Percentiles rank a stretch among this genome's conserved stretches.
phyloP scores from a whole-genome alignment of 2,113 vertebrate species.

The Oryctolagus cuniculus region mOryCun1.1 NC_091439.1:10226001-10226500 shows the following conservation, averaged over 20 bases:
- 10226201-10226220: slow-evolving; percentile 32
- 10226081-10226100: not conserved
- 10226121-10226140: slow-evolving; percentile 25
- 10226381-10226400: not conserved
- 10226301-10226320: not conserved
- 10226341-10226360: not conserved
- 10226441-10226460: not conserved
- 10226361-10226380: not conserved
- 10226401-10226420: not conserved
- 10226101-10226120: not conserved
- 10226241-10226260: slow-evolving; percentile 54
- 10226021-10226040: too few relatives aligned
- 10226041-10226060: not conserved
- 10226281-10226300: not conserved
- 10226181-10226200: not conserved
- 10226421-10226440: not conserved
- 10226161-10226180: slow-evolving; percentile 28
- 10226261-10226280: slow-evolving; percentile 12
- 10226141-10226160: not conserved
- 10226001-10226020: too few relatives aligned
- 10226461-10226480: slow-evolving; percentile 4
- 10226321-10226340: not conserved
- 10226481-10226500: not conserved
- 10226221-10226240: not conserved
- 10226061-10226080: not conserved